Base-by-base conservation (phyloP, 2,797 vertebrate genomes). In the Sciaenops ocellatus region DNA sequence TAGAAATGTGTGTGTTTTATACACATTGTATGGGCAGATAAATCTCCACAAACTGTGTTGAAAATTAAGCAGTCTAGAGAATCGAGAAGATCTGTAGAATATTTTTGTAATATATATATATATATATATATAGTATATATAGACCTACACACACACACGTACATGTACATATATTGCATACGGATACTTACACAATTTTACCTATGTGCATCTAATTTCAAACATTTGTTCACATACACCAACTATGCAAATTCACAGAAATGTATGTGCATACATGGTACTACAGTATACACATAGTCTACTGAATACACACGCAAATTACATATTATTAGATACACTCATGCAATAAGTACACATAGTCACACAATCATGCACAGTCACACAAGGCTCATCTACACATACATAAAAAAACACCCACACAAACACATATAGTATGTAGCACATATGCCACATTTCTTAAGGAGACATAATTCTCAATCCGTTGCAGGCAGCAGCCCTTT, bases 401-500 rank as follows among this genome's bases (percentile, higher is more conserved):
- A 30, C 20, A 44, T 8, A 72, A 1, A 57, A n/a, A 38, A n/a
- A 62, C 20, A 59, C 30, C 38, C 47, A 26, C 34, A 50, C n/a
- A 18, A 6, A 70, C 34, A 61, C 46, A 73, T 13, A 22, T 60
- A 68, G 42, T 20, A 42, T 28, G 47, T 71, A 26, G 41, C 41
- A 73, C 38, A 79, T 44, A 44, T 57, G 65, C 69, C 57, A 81
- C 71, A 61, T 82, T 57, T 78, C 61, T 83, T 68, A 42, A 85
- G 76, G 61, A 83, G 64, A 41, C 67, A 55, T 82, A 55, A 72
- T 73, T 73, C 75, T 84, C 81, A 78, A 79, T 24, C 74, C 72
- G 42, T 15, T 71, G 69, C 77, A 71, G 71, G 74, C 73, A 69
- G 79, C 71, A 72, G 78, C 86, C 87, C 85, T 87, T 38, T 78